These are phyloP conservation scores for Lacerta agilis DNA, from an alignment of 2,797 vertebrate genomes.

Conservation along the genomic window DNA sequence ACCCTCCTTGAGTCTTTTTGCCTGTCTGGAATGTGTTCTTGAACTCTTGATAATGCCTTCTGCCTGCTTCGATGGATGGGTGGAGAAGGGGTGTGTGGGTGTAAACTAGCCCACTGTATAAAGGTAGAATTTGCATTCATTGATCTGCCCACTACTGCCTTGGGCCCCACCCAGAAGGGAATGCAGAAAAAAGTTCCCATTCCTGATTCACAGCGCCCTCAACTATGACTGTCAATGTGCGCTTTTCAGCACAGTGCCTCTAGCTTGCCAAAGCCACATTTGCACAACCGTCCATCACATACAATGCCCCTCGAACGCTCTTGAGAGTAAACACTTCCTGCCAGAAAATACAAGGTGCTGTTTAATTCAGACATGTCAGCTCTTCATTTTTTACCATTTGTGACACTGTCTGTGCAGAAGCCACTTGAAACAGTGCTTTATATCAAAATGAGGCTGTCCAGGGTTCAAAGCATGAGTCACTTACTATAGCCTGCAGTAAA, in stretches of 20 bases:
- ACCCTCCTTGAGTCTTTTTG: too few relatives aligned
- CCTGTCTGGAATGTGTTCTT: too few relatives aligned
- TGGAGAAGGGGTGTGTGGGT: too few relatives aligned
- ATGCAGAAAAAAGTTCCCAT: too few relatives aligned
- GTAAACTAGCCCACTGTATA: too few relatives aligned
- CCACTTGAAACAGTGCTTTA: background rate
- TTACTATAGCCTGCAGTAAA: background rate
- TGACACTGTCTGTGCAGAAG: background rate
- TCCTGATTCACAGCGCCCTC: background rate
- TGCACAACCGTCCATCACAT: background rate
- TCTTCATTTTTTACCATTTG: background rate
- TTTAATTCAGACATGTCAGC: background rate
- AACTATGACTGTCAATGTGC: background rate
- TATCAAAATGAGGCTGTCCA: background rate
- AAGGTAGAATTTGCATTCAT: too few relatives aligned
- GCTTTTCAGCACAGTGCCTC: background rate
- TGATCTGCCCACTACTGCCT: too few relatives aligned
- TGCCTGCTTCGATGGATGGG: too few relatives aligned
- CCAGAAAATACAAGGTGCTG: background rate
- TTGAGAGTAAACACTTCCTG: background rate
- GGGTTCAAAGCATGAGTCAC: constrained; percentile 7
- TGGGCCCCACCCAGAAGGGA: too few relatives aligned
- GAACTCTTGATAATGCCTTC: too few relatives aligned
- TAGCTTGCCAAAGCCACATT: background rate
- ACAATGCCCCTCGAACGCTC: background rate